phyloP scores from a whole-genome alignment of 2,797 vertebrate genomes.

The Anguilla pacifica region DNA sequence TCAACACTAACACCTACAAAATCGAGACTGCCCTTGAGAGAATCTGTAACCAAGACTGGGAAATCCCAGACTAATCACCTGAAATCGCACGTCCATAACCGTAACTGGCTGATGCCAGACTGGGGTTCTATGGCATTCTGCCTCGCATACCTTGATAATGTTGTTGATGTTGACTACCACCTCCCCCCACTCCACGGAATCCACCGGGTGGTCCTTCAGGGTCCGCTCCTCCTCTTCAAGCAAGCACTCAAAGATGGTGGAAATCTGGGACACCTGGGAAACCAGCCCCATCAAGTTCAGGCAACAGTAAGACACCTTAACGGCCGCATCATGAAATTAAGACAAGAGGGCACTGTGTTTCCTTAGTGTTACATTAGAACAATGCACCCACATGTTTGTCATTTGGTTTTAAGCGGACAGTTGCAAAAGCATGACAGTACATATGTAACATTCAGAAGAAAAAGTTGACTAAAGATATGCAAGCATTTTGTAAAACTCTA shows the following conservation, averaged over 20 bases:
- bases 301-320: background rate
- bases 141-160: conserved; percentile 82
- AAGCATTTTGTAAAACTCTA: background rate
- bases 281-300: conserved; percentile 21
- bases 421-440: background rate
- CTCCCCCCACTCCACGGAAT: conserved; percentile 85
- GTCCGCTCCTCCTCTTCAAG: conserved; percentile 87
- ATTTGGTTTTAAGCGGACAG: background rate
- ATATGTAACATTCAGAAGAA: background rate
- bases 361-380: background rate
- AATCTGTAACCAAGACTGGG: background rate
- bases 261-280: conserved; percentile 87
- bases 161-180: conserved; percentile 82
- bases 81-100: background rate
- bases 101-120: background rate
- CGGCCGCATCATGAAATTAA: background rate
- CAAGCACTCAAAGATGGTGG: conserved; percentile 86
- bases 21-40: background rate
- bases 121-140: background rate
- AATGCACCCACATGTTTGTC: background rate
- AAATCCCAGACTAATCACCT: background rate
- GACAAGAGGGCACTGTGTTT: background rate
- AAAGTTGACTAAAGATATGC: background rate
- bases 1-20: background rate
- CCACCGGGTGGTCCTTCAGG: conserved; percentile 75